Evolutionary conservation across 1,140 invertebrate genomes (phyloP).

Genomic region (Apis laboriosa): DNA sequence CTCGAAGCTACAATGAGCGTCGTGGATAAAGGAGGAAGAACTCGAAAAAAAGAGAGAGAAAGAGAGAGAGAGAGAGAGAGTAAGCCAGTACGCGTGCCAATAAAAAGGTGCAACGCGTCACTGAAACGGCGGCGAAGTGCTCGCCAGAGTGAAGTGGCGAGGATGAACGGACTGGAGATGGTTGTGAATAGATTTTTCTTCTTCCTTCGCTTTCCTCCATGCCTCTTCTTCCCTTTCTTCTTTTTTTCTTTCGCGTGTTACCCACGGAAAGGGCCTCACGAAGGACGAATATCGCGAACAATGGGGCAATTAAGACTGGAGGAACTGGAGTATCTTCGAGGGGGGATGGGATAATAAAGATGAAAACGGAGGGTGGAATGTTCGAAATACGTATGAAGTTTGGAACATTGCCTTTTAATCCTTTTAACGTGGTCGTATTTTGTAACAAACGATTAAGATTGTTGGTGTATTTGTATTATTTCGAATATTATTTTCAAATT

Average conservation of each 20-base stretch:
- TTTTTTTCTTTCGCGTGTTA: not conserved
- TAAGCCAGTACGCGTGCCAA: constrained; percentile 35
- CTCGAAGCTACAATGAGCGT: constrained; percentile 29
- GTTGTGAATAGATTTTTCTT: constrained; percentile 16
- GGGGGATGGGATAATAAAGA: not conserved
- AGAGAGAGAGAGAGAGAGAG: not conserved
- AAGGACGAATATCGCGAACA: constrained; percentile 32
- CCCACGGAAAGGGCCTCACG: not conserved
- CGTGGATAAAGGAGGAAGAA: constrained; percentile 15
- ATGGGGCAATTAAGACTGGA: constrained; percentile 31
- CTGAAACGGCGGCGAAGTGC: constrained; percentile 26
- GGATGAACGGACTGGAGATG: constrained; percentile 14
- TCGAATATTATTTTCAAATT: no score
- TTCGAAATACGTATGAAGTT: no score
- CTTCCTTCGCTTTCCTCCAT: not conserved
- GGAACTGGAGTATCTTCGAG: not conserved
- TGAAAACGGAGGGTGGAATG: not conserved
- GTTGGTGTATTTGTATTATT: no score
- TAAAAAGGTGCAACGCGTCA: constrained; percentile 28
- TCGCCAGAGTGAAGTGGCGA: constrained; percentile 25
- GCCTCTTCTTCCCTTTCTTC: not conserved
- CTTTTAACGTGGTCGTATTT: no score
- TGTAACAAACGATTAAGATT: no score
- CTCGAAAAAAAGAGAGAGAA: not conserved
- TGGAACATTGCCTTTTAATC: not conserved